A percentile compares a stretch with the other conserved stretches of the same genome.
phyloP scores from a whole-genome alignment of 2,113 vertebrate genomes.

The Rhineura floridana region DNA sequence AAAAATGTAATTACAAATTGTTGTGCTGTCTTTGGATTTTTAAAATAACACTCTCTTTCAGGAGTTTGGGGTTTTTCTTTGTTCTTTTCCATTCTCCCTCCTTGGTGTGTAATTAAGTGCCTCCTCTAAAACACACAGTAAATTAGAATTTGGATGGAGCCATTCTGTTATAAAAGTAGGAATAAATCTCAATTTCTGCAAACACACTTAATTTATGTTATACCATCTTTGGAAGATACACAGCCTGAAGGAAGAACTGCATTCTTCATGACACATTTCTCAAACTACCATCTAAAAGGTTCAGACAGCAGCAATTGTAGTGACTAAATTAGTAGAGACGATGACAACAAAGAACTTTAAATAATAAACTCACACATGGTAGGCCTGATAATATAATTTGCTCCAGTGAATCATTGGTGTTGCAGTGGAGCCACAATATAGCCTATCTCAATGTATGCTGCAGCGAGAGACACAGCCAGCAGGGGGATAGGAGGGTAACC shows the following conservation, averaged over 20 bases:
- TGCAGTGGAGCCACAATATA: neutral
- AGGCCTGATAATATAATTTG: conserved; percentile 5
- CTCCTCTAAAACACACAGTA: conserved; percentile 26
- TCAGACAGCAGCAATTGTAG: conserved; percentile 35
- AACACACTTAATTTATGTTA: conserved; percentile 43
- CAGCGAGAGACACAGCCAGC: conserved; percentile 1
- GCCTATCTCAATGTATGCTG: neutral
- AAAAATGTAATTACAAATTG: neutral
- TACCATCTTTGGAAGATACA: conserved; percentile 34
- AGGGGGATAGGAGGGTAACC: neutral
- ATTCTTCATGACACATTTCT: conserved; percentile 17
- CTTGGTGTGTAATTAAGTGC: conserved; percentile 47
- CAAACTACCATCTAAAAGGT: conserved; percentile 27
- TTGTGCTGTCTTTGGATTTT: too few species aligned
- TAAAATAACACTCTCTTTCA: neutral
- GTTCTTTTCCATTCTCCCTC: conserved; percentile 3
- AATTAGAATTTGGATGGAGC: conserved; percentile 46
- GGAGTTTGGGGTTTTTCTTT: neutral
- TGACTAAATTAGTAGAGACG: conserved; percentile 16
- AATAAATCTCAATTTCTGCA: conserved; percentile 36
- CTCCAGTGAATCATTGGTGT: conserved; percentile 26
- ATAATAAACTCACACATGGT: conserved; percentile 32
- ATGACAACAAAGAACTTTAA: conserved; percentile 37
- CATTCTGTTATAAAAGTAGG: conserved; percentile 27
- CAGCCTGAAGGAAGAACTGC: conserved; percentile 8